phyloP scores from a whole-genome alignment of 2,888 invertebrate genomes.

The Diplazon laetatorius region DNA sequence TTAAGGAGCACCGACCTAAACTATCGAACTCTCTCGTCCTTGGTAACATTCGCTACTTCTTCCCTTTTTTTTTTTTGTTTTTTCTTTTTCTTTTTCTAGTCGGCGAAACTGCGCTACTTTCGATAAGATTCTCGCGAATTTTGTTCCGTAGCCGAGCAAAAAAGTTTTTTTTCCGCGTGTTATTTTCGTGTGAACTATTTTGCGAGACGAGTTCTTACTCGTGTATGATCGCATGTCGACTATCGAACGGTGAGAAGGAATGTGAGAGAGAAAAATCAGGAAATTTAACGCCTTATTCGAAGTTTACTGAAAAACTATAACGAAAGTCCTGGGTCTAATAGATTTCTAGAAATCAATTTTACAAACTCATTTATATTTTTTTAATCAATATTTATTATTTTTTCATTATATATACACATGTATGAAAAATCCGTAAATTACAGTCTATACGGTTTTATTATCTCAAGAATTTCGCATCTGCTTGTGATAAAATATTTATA shows the following conservation, averaged over 20 bases:
- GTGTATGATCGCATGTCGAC: background rate
- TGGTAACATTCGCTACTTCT: no score
- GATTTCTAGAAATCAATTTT: no score
- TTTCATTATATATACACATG: no score
- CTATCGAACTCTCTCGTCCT: conserved; percentile 8
- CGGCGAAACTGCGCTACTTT: background rate
- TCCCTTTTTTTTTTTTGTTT: conserved; percentile 15
- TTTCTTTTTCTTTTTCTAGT: conserved; percentile 29
- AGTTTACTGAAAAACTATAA: no score
- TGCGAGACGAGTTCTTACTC: no score
- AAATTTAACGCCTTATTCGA: no score
- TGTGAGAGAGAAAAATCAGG: no score
- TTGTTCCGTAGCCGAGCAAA: background rate
- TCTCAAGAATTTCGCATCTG: background rate
- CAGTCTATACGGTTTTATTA: background rate
- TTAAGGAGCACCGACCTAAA: conserved; percentile 30
- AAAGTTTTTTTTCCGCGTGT: conserved; percentile 15
- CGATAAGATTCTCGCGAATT: conserved; percentile 16
- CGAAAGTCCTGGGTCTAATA: no score
- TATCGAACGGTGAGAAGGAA: no score
- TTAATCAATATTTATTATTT: no score
- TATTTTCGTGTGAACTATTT: conserved; percentile 25
- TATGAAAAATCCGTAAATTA: background rate
- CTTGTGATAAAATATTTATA: conserved; percentile 9
- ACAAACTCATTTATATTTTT: background rate